Evolutionary conservation across 30 jellyfish, hydroid and myxozoan genomes (phyloP).

Genomic region (Mastigias papua): DNA sequence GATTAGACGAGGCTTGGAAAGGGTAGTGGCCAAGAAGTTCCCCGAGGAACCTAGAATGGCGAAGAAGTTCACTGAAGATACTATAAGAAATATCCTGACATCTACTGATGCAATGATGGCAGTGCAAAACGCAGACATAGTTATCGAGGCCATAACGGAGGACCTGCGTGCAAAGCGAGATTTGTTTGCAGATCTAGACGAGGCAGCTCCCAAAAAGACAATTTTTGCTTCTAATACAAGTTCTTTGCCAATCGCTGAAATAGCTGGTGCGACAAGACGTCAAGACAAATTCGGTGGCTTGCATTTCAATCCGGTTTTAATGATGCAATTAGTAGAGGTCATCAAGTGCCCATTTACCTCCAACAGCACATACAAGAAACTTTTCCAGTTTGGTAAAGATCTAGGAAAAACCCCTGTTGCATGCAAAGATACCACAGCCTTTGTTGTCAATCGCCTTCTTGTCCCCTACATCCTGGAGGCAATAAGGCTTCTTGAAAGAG

Average conservation of each 20-base stretch:
- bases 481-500: conserved; percentile 83
- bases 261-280: conserved; percentile 71
- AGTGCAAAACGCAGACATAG: conserved; percentile 82
- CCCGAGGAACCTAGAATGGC: conserved; percentile 97
- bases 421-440: conserved; percentile 89
- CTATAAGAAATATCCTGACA: conserved; percentile 79
- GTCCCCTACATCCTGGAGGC: conserved; percentile 91
- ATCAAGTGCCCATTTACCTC: conserved; percentile 74
- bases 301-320: conserved; percentile 89
- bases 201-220: conserved; percentile 83
- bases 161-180: conserved; percentile 67
- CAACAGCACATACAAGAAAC: conserved; percentile 66
- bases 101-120: conserved; percentile 74
- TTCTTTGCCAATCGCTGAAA: conserved; percentile 68
- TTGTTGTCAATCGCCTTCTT: conserved; percentile 88
- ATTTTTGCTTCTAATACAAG: conserved; percentile 87
- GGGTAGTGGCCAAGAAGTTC: conserved; percentile 69
- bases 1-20: conserved; percentile 62
- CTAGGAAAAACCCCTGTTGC: conserved; percentile 88
- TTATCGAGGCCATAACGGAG: conserved; percentile 85
- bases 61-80: conserved; percentile 74
- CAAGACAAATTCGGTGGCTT: conserved; percentile 87
- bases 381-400: conserved; percentile 76
- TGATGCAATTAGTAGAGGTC: conserved; percentile 89
- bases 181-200: conserved; percentile 72